phyloP scores from a whole-genome alignment of 2,888 invertebrate genomes.

The Bugula neritina region DNA sequence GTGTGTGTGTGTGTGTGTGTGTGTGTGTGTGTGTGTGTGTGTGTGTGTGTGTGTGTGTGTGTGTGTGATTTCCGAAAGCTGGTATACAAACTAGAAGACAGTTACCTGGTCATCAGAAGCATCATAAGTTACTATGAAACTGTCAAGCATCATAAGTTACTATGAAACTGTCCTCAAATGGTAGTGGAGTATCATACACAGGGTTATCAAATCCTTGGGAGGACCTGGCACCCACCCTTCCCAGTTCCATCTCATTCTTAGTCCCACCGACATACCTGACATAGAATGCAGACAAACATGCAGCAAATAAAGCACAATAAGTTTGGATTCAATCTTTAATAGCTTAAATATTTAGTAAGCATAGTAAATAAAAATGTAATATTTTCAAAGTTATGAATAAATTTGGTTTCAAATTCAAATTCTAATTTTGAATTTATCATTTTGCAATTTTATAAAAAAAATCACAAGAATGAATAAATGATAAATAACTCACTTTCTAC shows the following conservation, averaged over 20 bases:
- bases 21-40: too few species aligned
- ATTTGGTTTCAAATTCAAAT: neutral
- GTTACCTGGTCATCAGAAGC: neutral
- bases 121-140: conserved; percentile 16
- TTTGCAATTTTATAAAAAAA: neutral
- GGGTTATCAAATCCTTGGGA: conserved; percentile 25
- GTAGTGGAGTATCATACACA: conserved; percentile 20
- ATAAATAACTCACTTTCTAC: neutral
- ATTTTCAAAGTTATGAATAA: too few species aligned
- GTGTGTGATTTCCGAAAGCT: too few species aligned
- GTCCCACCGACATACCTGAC: neutral
- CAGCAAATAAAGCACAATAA: too few species aligned
- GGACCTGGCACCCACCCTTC: neutral
- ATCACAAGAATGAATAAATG: neutral
- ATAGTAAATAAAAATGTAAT: too few species aligned
- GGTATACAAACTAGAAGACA: too few species aligned
- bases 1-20: too few species aligned
- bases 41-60: too few species aligned
- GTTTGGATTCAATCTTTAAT: too few species aligned
- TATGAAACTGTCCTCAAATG: conserved; percentile 19
- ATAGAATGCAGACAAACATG: too few species aligned
- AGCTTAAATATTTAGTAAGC: too few species aligned
- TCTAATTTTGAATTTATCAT: neutral
- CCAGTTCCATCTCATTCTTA: conserved; percentile 19
- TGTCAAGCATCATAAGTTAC: conserved; percentile 21